These are phyloP conservation scores for Zaprionus capensis DNA, from an alignment of 1,140 invertebrate species.

Conservation along the genomic window DNA sequence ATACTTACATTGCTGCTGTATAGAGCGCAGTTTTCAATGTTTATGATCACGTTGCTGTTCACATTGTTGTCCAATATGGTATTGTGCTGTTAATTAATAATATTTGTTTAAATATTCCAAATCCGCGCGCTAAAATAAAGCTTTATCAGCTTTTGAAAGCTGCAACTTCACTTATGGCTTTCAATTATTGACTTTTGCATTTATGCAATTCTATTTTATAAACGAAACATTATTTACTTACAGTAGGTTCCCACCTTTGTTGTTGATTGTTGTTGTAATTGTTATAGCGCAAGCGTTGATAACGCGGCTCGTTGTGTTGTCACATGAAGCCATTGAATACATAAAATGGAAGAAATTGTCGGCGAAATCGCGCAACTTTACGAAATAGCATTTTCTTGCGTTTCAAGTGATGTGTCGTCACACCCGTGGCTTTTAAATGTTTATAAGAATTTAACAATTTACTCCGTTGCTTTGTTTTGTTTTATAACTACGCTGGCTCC, in stretches of 20 bases:
- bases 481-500: slow-evolving; percentile 29
- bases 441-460: background rate
- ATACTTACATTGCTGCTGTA: slow-evolving; percentile 65
- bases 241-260: slow-evolving; percentile 55
- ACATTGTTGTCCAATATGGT: slow-evolving; percentile 65
- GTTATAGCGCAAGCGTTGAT: slow-evolving; percentile 75
- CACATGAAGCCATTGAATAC: slow-evolving; percentile 78
- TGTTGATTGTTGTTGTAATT: slow-evolving; percentile 47
- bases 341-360: slow-evolving; percentile 74
- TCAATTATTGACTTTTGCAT: slow-evolving; percentile 7
- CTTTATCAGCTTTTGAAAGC: slow-evolving; percentile 36
- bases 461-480: slow-evolving; percentile 27
- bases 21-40: slow-evolving; percentile 69
- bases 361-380: slow-evolving; percentile 61
- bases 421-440: slow-evolving; percentile 8
- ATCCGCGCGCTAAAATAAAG: slow-evolving; percentile 11
- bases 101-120: background rate
- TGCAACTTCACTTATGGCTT: slow-evolving; percentile 5
- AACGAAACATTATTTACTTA: slow-evolving; percentile 40
- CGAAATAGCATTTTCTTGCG: slow-evolving; percentile 66
- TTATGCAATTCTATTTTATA: too few relatives aligned
- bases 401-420: background rate
- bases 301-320: slow-evolving; percentile 69
- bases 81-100: slow-evolving; percentile 49
- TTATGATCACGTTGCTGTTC: slow-evolving; percentile 72